These are phyloP conservation scores for Panulirus ornatus DNA, from an alignment of 1,140 invertebrate genomes.

Conservation along the genomic window DNA sequence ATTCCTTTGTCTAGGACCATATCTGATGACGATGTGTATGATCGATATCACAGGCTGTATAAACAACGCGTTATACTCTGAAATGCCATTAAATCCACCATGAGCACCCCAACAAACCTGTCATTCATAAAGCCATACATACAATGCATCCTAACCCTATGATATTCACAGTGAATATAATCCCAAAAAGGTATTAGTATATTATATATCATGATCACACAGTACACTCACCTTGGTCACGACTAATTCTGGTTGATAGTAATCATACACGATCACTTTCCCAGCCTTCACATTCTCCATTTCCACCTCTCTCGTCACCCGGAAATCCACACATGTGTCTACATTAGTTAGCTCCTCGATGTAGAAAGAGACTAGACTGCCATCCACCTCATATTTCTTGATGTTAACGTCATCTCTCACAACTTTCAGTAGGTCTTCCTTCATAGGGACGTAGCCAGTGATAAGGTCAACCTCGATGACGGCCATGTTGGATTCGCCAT, in stretches of 20 bases:
- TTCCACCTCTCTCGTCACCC: conserved; percentile 78
- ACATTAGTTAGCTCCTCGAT: not conserved
- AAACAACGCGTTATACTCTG: too few relatives aligned
- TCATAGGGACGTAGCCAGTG: conserved; percentile 35
- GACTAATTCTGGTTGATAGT: conserved; percentile 80
- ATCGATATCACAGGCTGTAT: too few relatives aligned
- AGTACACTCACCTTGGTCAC: conserved; percentile 78
- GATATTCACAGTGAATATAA: too few relatives aligned
- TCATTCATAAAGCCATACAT: too few relatives aligned
- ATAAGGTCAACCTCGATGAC: conserved; percentile 25
- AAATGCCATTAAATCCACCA: too few relatives aligned
- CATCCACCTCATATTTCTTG: conserved; percentile 34
- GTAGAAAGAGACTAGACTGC: conserved; percentile 13
- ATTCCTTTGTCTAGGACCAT: too few relatives aligned
- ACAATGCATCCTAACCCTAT: too few relatives aligned
- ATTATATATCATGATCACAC: too few relatives aligned
- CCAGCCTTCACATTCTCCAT: conserved; percentile 82
- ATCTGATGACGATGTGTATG: too few relatives aligned
- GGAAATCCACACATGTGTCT: conserved; percentile 78
- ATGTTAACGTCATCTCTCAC: not conserved
- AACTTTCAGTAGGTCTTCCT: not conserved
- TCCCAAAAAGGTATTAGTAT: too few relatives aligned
- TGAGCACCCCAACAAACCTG: too few relatives aligned
- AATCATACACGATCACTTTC: conserved; percentile 84
- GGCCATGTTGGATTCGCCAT: conserved; percentile 7